Base-by-base conservation (phyloP, 2,113 vertebrate genomes). In the Micronisus gabar region DNA sequence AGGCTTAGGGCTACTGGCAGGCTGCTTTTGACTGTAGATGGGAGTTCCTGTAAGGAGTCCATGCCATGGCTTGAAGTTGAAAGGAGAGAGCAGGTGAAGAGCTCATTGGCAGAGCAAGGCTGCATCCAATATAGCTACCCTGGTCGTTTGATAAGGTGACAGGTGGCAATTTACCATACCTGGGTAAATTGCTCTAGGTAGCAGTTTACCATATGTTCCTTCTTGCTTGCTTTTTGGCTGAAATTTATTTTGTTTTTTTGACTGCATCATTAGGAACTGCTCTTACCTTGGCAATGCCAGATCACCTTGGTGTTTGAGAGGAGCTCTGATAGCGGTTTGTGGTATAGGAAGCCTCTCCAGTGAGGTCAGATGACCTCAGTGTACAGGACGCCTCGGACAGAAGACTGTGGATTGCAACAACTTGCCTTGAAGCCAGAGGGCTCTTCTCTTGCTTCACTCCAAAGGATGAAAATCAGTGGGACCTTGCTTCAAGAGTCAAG, bases 251-350 rank as follows among this genome's bases (percentile, higher is more conserved):
- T 29, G 0, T 6, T 16, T 45, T 91, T 79, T 65, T 43, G 26
- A 63, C 41, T 59, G 27, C 19, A 7, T 63, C 21, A 2, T 81
- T 59, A 41, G 68, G 38, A 63, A 14, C n/a, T 53, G 23, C 56
- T 71, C 52, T 62, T 41, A 26, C 16, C n/a, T 48, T 90, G 52
- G 53, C 53, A 62, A 10, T 1, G 1, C 36, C 38, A 45, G 23
- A 40, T 84, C 32, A 59, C 59, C 55, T 94, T 87, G 47, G 55
- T n/a, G 14, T 81, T 84, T 61, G 59, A 78, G 55, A 73, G 52
- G n/a, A 72, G 38, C 40, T 83, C 67, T 2, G 2, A 4, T 18
- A 36, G 27, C 0, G 0, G 40, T 30, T 13, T 78, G 15, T 62
- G 25, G 10, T 70, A 14, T 38, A 36, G 25, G 25, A 65, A 61